Evolutionary conservation across 1,140 invertebrate genomes (phyloP), one percentile per base, ranked within the genome.

Genomic region (Drosophila pseudoobscura): DNA sequence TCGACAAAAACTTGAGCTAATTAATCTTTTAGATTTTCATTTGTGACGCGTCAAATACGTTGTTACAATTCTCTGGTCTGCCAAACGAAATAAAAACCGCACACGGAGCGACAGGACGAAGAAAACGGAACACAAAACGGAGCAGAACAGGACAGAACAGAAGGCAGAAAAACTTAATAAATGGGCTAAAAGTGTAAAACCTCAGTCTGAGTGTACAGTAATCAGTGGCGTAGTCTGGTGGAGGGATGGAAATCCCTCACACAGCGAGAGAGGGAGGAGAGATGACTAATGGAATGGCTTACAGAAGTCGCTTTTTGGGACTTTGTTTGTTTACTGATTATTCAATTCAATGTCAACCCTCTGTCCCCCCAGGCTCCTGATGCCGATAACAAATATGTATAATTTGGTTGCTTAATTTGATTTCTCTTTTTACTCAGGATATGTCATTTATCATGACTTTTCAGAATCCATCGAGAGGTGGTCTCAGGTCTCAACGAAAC

Each of bases 21-120:
- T 87, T 87, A 87, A 87, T 87, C 83, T 87, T 87, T 87, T 83
- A 89, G 83, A 87, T 87, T 87, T 87, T 87, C 83, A 87, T 87
- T 87, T 87, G 84, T 87, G 83, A 87, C 83, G 84, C 83, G 83
- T 83, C 82, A 88, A 87, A 88, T 87, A 87, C 82, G 83, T 68
- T 88, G 71, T 77, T 75, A 76, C 74, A 76, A 65, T 88, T 88
- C 24, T 82, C 74, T 65, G 77, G 70, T 75, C 73, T 82, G 83
- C 82, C 80, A 82, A 65, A 71, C 78, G 82, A 87, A 85, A 85
- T 87, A 85, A 85, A 85, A 85, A 85, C 80, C 80, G 73, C 80
- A 78, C 57, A 59, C 59, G 55, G 50, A 50, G 50, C 44, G 43
- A n/a, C 50, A 26, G 20, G 59, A 26, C 35, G 6, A 11, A 5